Conservation (phyloP, 2,113 vertebrate species). For the Trachemys scripta region DNA sequence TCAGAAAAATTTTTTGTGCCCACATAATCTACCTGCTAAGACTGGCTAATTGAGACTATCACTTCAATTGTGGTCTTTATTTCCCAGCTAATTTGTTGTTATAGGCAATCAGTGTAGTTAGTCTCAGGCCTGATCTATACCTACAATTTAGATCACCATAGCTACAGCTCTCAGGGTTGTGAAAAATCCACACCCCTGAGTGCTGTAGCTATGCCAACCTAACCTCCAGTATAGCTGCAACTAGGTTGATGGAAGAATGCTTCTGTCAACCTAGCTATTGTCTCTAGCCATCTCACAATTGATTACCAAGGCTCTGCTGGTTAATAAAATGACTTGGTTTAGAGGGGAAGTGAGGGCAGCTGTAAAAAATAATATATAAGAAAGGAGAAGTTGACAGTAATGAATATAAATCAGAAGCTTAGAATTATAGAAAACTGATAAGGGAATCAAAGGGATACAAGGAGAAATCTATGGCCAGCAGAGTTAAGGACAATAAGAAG, state of each 20-base stretch:
- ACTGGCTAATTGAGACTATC: constrained; percentile 27
- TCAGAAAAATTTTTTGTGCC: background rate
- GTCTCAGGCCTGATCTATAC: background rate
- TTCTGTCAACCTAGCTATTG: background rate
- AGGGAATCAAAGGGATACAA: background rate
- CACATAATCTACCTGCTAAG: background rate
- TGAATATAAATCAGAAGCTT: background rate
- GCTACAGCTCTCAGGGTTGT: background rate
- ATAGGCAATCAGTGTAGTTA: background rate
- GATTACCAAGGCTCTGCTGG: background rate
- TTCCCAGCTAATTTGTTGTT: background rate
- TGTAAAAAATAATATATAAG: background rate
- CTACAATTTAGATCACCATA: background rate
- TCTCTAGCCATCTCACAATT: background rate
- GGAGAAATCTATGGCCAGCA: background rate
- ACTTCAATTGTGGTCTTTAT: background rate
- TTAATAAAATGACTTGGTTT: background rate
- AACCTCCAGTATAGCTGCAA: background rate
- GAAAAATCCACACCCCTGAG: background rate
- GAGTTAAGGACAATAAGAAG: background rate
- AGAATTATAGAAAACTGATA: background rate
- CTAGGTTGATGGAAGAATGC: background rate
- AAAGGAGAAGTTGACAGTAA: background rate
- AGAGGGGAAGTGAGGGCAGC: background rate
- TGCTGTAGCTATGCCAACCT: background rate